Percentiles rank a stretch among this genome's conserved stretches.
These are phyloP conservation scores for Oceanodroma tethys DNA, from an alignment of 2,113 vertebrate genomes.

Conservation along the genomic window DNA sequence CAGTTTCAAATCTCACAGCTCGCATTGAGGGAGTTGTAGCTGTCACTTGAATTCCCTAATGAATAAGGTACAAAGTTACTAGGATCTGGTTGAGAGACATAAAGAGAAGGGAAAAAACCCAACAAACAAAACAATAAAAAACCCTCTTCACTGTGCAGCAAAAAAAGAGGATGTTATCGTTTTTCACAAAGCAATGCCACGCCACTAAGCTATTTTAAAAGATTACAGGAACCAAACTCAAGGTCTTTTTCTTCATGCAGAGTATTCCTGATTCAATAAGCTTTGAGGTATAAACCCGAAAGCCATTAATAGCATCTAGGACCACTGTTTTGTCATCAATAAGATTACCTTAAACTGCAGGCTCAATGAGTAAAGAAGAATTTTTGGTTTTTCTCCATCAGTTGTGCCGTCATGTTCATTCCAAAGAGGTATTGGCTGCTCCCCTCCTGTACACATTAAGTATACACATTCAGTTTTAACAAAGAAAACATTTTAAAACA, in stretches of 20 bases:
- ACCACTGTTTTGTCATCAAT: background rate
- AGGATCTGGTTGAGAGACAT: background rate
- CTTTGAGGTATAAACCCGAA: background rate
- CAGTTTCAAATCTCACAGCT: slow-evolving; percentile 95
- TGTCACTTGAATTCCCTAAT: slow-evolving; percentile 95
- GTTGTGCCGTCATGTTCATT: slow-evolving; percentile 93
- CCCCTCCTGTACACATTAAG: slow-evolving; percentile 80
- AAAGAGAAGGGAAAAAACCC: background rate
- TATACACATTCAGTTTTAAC: background rate
- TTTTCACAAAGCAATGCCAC: background rate
- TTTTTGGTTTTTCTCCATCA: slow-evolving; percentile 96
- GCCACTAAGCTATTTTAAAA: background rate
- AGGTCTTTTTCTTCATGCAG: background rate
- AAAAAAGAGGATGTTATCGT: background rate
- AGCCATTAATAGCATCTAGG: background rate
- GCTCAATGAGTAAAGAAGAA: slow-evolving; percentile 93
- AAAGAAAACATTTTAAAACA: background rate
- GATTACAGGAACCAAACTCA: background rate
- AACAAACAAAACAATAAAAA: background rate
- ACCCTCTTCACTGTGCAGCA: background rate
- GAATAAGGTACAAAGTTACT: background rate
- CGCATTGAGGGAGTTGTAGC: slow-evolving; percentile 98
- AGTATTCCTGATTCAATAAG: background rate
- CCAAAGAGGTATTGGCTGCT: slow-evolving; percentile 98
- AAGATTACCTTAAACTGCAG: slow-evolving; percentile 91